Percentiles rank a stretch among this genome's conserved stretches.
Conservation (phyloP, 2,797 vertebrate species). For the Balearica regulorum region DNA sequence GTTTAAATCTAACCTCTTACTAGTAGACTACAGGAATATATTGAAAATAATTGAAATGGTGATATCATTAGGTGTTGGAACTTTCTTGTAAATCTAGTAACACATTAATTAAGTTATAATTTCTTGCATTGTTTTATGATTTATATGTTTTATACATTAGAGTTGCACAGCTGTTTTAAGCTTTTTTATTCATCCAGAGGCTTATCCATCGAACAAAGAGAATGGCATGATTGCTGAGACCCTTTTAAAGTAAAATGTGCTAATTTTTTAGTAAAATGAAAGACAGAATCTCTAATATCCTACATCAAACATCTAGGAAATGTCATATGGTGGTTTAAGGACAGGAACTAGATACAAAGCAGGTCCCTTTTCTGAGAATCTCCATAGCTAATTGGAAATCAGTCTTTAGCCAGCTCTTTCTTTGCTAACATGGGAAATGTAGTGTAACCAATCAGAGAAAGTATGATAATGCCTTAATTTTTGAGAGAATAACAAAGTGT, state of each 20-base stretch:
- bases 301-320: not conserved
- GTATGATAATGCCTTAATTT: not conserved
- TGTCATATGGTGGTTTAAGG: not conserved
- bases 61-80: not conserved
- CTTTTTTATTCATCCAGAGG: not conserved
- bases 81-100: not conserved
- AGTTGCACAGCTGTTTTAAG: accelerated
- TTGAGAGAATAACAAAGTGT: not conserved
- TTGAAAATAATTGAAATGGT: not conserved
- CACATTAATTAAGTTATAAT: not conserved
- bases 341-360: not conserved
- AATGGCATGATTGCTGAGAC: not conserved
- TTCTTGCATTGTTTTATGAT: not conserved
- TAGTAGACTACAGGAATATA: not conserved
- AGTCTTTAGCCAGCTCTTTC: not conserved
- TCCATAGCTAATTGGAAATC: not conserved
- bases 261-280: not conserved
- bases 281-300: not conserved
- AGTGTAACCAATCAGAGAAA: not conserved
- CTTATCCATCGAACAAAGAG: not conserved
- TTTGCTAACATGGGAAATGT: not conserved
- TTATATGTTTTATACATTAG: not conserved
- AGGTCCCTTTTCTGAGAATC: not conserved
- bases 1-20: not conserved
- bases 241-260: not conserved